A percentile compares a stretch with the other conserved stretches of the same genome.
These are phyloP conservation scores for Ischnus inquisitorius DNA, from an alignment of 2,888 invertebrate genomes.

Conservation along the genomic window DNA sequence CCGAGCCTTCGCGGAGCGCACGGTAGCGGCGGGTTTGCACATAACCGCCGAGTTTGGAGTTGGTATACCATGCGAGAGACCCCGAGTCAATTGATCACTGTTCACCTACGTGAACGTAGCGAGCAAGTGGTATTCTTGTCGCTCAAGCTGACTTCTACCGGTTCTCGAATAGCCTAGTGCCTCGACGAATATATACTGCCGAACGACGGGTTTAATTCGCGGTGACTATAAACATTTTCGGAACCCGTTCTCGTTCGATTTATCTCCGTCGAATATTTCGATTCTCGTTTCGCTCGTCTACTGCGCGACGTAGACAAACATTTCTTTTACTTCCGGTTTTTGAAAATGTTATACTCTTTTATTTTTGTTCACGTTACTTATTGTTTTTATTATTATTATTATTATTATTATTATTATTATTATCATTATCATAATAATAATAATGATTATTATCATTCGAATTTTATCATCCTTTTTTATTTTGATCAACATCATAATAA, in stretches of 20 bases:
- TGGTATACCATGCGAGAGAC: slow-evolving; percentile 56
- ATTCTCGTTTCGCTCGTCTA: neutral
- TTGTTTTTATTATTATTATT: neutral
- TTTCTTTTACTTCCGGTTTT: neutral
- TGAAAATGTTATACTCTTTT: no score
- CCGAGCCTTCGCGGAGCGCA: slow-evolving; percentile 31
- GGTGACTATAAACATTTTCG: slow-evolving; percentile 1
- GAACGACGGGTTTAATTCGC: slow-evolving; percentile 10
- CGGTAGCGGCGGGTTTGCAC: slow-evolving; percentile 21
- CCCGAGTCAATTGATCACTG: slow-evolving; percentile 69
- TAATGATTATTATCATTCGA: no score
- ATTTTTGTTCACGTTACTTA: neutral
- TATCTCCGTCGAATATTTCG: neutral
- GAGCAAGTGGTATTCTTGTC: slow-evolving; percentile 34
- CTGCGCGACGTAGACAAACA: neutral
- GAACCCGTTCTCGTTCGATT: slow-evolving; percentile 5
- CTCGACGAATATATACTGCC: slow-evolving; percentile 39
- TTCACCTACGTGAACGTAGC: slow-evolving; percentile 57
- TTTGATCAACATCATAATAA: no score
- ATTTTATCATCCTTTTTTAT: neutral
- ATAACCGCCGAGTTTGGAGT: slow-evolving; percentile 61
- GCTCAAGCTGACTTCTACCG: slow-evolving; percentile 59
- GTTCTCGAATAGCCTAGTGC: slow-evolving; percentile 51
- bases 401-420: neutral
- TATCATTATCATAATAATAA: no score